Evolutionary conservation across 1,140 invertebrate genomes (phyloP), one percentile per base, ranked within the genome.

Genomic region (Periplaneta americana): DNA sequence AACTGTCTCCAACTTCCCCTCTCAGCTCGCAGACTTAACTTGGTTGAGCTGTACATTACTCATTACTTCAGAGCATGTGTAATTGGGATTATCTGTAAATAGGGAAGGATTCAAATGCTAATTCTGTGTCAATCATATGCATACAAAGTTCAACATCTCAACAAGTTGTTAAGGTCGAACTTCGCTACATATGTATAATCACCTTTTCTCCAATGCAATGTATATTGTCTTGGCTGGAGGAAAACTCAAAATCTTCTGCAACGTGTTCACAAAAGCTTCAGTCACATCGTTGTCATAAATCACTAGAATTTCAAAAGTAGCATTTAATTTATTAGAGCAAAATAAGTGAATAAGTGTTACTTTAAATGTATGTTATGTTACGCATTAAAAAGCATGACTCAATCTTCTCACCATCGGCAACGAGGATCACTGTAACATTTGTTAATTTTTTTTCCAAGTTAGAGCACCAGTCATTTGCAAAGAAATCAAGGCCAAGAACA

Each of bases 221-320:
- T 94, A 96, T n/a, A 95, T 87, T 11, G 87, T 91, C 87, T 94
- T 94, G 57, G 88, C 86, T 2, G 89, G 89, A 18, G 91, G 89
- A 1, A 89, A 88, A 34, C 88, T 88, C 39, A 97, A 87, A 13
- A 97, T 88, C 84, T 92, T 91, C 83, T 93, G 90, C 76, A 97
- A 88, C 0, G 95, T 95, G 17, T 90, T 88, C 2, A 97, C 91
- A 85, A 98, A 97, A 1, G 93, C 95, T 82, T 95, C 91, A 11
- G 96, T 98, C 33, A 97, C 91, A 82, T 93, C 91, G 83, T 96
- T 93, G 86, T 97, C 94, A 89, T 98, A 98, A 36, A 98, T 93
- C 11, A 97, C 95, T 96, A 86, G 78, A 66, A 80, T 32, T 5
- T 57, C 34, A 74, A 78, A 32, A 28, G 77, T 18, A 34, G 35